Conservation (phyloP, 2,797 vertebrate species). For the Vipera latastei region DNA sequence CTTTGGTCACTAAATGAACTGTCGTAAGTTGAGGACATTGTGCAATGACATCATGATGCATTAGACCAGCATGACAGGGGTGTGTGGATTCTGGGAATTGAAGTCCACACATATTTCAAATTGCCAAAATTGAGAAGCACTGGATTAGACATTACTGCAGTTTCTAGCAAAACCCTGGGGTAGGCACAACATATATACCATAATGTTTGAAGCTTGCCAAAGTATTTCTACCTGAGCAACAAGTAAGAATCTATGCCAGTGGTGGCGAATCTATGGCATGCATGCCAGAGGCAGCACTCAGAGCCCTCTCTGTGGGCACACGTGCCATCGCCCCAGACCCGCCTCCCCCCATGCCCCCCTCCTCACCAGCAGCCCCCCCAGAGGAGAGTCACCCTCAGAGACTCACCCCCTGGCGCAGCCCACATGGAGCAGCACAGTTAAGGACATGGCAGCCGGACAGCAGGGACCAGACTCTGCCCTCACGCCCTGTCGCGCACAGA, state of each 20-base stretch:
- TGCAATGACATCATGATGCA: not conserved
- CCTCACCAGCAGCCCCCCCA: no score
- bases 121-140: not conserved
- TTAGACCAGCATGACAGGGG: not conserved
- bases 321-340: no score
- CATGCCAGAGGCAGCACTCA: no score
- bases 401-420: no score
- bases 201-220: not conserved
- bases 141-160: not conserved
- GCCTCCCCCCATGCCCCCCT: no score
- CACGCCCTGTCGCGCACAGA: accelerated
- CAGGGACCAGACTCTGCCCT: no score
- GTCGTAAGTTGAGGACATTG: not conserved
- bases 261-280: no score
- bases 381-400: no score
- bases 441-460: no score
- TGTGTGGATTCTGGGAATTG: not conserved
- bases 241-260: not conserved
- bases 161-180: not conserved
- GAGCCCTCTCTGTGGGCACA: no score
- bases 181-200: not conserved
- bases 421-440: no score
- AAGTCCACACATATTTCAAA: not conserved
- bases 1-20: not conserved
- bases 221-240: not conserved